phyloP scores from a whole-genome alignment of 2,888 invertebrate genomes.

The Cepaea hortensis region DNA sequence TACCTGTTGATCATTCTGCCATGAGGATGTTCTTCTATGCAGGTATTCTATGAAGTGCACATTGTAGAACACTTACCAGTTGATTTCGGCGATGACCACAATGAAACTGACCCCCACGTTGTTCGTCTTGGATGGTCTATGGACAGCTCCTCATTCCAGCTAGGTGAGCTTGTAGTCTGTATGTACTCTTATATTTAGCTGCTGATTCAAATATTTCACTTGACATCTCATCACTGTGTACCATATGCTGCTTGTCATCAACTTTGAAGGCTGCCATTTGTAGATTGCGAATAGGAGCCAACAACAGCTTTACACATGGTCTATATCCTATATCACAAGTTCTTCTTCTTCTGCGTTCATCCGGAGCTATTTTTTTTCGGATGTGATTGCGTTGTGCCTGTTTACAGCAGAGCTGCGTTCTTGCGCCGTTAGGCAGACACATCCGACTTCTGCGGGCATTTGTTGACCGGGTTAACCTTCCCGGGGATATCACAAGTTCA shows the following conservation, averaged over 20 bases:
- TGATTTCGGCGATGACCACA: conserved; percentile 76
- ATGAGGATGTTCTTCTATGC: conserved; percentile 45
- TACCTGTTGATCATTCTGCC: background rate
- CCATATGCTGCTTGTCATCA: background rate
- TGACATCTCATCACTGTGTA: background rate
- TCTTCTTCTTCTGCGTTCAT: no score
- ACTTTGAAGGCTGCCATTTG: background rate
- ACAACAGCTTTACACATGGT: no score
- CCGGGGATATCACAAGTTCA: no score
- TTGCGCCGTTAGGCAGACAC: no score
- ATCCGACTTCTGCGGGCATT: no score
- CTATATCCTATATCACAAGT: no score
- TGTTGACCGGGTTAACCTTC: no score
- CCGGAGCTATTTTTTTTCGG: no score
- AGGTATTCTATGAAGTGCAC: conserved; percentile 74
- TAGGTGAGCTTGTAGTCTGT: conserved; percentile 81
- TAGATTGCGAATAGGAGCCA: background rate
- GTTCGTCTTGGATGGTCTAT: conserved; percentile 94
- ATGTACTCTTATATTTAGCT: background rate
- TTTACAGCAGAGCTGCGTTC: no score
- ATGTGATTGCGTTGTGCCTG: no score
- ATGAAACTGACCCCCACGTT: conserved; percentile 82
- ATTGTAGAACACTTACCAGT: conserved; percentile 78
- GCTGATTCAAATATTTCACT: background rate
- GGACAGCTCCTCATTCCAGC: conserved; percentile 84